phyloP scores from a whole-genome alignment of 2,797 vertebrate genomes.

The Rhyacichthys aspro region DNA sequence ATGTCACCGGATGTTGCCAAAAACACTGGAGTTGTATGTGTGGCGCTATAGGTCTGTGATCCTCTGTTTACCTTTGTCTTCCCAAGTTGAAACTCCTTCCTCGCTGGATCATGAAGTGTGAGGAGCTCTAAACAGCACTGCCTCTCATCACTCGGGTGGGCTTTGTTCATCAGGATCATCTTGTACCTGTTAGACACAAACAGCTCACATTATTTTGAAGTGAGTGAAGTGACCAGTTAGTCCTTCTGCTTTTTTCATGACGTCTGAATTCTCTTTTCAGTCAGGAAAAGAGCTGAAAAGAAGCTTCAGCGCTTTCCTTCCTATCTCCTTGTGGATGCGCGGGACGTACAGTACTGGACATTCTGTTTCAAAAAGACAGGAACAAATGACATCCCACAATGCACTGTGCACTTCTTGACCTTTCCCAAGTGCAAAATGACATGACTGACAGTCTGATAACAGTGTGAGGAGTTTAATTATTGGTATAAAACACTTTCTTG shows the following conservation, averaged over 20 bases:
- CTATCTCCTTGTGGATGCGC: slow-evolving; percentile 9
- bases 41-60: neutral
- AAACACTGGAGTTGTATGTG: no score
- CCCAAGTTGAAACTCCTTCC: slow-evolving; percentile 88
- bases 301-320: slow-evolving; percentile 5
- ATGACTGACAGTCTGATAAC: slow-evolving; percentile 3
- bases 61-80: slow-evolving; percentile 86
- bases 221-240: slow-evolving; percentile 2
- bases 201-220: slow-evolving; percentile 10
- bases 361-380: slow-evolving; percentile 3
- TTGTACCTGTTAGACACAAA: slow-evolving; percentile 81
- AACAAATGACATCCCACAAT: slow-evolving; percentile 9
- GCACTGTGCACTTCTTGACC: slow-evolving; percentile 2
- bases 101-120: slow-evolving; percentile 74
- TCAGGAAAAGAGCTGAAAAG: neutral
- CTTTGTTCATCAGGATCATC: slow-evolving; percentile 81
- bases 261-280: slow-evolving; percentile 10
- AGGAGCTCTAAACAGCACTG: slow-evolving; percentile 82
- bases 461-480: no score
- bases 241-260: neutral
- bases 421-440: neutral
- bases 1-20: no score
- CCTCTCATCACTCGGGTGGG: slow-evolving; percentile 67
- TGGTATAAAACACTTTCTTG: no score
- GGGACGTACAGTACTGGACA: slow-evolving; percentile 11